Conservation (phyloP, 2,888 invertebrate species). For the Pterostichus niger region DNA sequence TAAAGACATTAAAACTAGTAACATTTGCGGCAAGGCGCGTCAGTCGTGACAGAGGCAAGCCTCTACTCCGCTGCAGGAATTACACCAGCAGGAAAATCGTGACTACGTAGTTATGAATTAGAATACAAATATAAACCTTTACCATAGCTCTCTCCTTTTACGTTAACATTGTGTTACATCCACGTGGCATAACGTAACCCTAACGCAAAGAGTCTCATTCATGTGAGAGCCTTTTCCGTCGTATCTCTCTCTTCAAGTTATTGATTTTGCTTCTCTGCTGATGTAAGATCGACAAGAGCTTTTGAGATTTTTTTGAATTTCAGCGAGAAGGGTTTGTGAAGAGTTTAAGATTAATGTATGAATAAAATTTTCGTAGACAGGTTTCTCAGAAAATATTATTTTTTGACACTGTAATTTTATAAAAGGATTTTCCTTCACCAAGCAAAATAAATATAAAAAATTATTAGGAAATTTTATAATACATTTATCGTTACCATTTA, state of each 20-base stretch:
- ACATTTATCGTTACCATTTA: no score
- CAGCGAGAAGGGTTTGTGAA: neutral
- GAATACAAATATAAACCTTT: slow-evolving; percentile 60
- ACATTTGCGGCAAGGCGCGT: slow-evolving; percentile 10
- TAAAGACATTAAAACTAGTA: slow-evolving; percentile 11
- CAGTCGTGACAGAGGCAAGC: neutral
- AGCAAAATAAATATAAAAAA: no score
- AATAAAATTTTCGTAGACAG: slow-evolving; percentile 1
- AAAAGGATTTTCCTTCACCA: no score
- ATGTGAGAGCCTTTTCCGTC: slow-evolving; percentile 5
- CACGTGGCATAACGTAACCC: neutral
- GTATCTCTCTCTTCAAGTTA: slow-evolving; percentile 5
- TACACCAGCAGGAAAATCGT: slow-evolving; percentile 13
- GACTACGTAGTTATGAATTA: slow-evolving; percentile 53
- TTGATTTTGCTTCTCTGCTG: slow-evolving; percentile 8
- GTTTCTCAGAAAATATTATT: neutral
- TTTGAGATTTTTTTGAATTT: slow-evolving; percentile 9
- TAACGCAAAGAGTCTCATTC: slow-evolving; percentile 22
- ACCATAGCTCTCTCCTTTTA: neutral
- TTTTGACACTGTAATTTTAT: neutral
- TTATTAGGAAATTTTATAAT: no score
- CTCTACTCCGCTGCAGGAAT: neutral
- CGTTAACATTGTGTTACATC: neutral
- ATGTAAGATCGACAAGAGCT: slow-evolving; percentile 11
- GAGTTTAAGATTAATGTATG: slow-evolving; percentile 10